Evolutionary conservation across 1,140 invertebrate species (phyloP).

Genomic region (Lepidurus arcticus): DNA sequence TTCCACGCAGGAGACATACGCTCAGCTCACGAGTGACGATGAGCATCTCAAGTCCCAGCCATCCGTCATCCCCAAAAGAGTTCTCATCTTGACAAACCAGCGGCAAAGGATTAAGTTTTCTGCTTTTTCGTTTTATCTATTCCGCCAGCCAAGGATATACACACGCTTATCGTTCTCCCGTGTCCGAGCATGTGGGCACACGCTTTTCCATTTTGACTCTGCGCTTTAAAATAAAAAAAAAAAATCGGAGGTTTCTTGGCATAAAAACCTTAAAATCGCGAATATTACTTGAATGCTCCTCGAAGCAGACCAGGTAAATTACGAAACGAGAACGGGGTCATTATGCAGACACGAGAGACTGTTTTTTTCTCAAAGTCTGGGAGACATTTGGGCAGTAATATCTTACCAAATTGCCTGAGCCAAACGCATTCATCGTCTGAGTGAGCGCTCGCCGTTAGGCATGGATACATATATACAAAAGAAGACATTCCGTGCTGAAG

Average conservation of each 20-base stretch:
- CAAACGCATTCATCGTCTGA: neutral
- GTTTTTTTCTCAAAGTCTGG: too few species aligned
- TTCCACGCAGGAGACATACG: conserved; percentile 10
- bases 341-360: too few species aligned
- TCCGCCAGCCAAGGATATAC: neutral
- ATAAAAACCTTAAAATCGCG: too few species aligned
- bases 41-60: conserved; percentile 10
- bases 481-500: neutral
- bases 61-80: conserved; percentile 4
- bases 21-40: conserved; percentile 8
- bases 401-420: neutral
- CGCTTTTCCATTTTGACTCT: neutral
- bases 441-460: neutral
- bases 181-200: neutral
- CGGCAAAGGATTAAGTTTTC: neutral
- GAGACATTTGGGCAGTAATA: too few species aligned
- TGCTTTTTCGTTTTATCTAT: conserved; percentile 9
- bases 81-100: conserved; percentile 13
- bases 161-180: neutral
- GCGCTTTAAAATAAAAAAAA: neutral
- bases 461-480: neutral
- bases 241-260: too few species aligned
- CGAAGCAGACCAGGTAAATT: too few species aligned
- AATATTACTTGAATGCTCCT: too few species aligned
- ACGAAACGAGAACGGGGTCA: too few species aligned